A percentile compares a stretch with the other conserved stretches of the same genome.
Conservation (phyloP, 1,140 invertebrate species). For the Telenomus remus region DNA sequence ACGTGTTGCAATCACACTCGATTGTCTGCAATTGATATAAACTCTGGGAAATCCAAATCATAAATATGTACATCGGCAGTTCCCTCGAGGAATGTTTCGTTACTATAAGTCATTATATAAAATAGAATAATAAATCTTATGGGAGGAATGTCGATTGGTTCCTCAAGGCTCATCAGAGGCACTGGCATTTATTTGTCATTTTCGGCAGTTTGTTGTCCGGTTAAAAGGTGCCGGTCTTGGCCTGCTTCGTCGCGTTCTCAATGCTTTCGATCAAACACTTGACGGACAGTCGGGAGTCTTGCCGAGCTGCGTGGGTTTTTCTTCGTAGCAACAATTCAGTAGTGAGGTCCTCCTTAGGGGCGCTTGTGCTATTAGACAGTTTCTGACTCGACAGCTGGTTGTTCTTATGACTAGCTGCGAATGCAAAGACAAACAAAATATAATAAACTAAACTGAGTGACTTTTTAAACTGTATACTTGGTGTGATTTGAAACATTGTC, state of each 20-base stretch:
- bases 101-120: too few relatives aligned
- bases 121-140: too few relatives aligned
- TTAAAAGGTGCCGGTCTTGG: slow-evolving; percentile 79
- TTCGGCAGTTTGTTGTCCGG: neutral
- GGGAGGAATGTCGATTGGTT: too few relatives aligned
- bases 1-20: too few relatives aligned
- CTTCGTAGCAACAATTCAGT: slow-evolving; percentile 78
- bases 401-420: slow-evolving; percentile 71
- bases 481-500: too few relatives aligned
- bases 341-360: slow-evolving; percentile 72
- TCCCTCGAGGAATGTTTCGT: too few relatives aligned
- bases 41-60: too few relatives aligned
- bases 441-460: too few relatives aligned
- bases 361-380: slow-evolving; percentile 53
- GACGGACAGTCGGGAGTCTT: slow-evolving; percentile 88
- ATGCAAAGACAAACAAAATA: slow-evolving; percentile 5
- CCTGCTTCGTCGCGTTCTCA: slow-evolving; percentile 90
- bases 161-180: neutral
- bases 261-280: slow-evolving; percentile 93
- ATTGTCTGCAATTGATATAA: too few relatives aligned
- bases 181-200: slow-evolving; percentile 11
- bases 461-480: too few relatives aligned
- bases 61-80: too few relatives aligned
- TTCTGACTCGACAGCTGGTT: slow-evolving; percentile 58
- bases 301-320: slow-evolving; percentile 79